A percentile compares a stretch with the other conserved stretches of the same genome.
Evolutionary conservation across 2,888 invertebrate species (phyloP).

Genomic region (Phortica magna): DNA sequence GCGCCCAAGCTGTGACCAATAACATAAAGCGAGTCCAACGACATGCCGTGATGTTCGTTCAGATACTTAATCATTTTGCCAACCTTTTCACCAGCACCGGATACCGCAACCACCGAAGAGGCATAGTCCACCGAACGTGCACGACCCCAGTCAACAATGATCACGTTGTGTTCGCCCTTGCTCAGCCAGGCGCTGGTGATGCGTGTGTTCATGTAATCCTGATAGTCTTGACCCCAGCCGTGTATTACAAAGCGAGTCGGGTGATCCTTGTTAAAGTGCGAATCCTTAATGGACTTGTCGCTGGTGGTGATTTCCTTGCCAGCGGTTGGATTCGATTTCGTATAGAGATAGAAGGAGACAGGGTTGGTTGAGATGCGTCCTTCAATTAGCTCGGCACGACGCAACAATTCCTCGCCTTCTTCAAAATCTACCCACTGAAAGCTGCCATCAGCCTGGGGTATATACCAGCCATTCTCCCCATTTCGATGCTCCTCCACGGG

Average conservation of each 20-base stretch:
- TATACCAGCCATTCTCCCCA: slow-evolving; percentile 56
- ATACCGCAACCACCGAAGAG: slow-evolving; percentile 78
- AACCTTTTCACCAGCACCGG: slow-evolving; percentile 65
- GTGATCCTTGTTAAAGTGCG: slow-evolving; percentile 26
- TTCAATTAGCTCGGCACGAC: neutral
- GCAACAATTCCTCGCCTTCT: slow-evolving; percentile 30
- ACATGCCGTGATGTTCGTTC: slow-evolving; percentile 78
- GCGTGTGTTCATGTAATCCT: slow-evolving; percentile 70
- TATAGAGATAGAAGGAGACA: slow-evolving; percentile 52
- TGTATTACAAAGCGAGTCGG: slow-evolving; percentile 67
- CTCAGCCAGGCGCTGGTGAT: slow-evolving; percentile 79
- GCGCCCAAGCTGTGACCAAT: slow-evolving; percentile 82
- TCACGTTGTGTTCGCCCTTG: slow-evolving; percentile 80
- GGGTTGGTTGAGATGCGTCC: slow-evolving; percentile 27
- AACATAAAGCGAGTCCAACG: slow-evolving; percentile 78
- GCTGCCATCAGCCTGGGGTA: slow-evolving; percentile 48
- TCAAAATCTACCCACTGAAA: slow-evolving; percentile 46
- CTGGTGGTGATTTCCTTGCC: slow-evolving; percentile 39
- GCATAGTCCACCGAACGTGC: slow-evolving; percentile 81
- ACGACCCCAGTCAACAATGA: slow-evolving; percentile 82
- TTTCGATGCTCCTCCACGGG: slow-evolving; percentile 36
- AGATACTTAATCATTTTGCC: slow-evolving; percentile 74
- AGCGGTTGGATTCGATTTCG: slow-evolving; percentile 46
- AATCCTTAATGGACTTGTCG: slow-evolving; percentile 23
- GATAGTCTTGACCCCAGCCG: slow-evolving; percentile 81